These are phyloP conservation scores for Drosophila athabasca DNA, from an alignment of 1,140 invertebrate genomes.

Conservation along the genomic window DNA sequence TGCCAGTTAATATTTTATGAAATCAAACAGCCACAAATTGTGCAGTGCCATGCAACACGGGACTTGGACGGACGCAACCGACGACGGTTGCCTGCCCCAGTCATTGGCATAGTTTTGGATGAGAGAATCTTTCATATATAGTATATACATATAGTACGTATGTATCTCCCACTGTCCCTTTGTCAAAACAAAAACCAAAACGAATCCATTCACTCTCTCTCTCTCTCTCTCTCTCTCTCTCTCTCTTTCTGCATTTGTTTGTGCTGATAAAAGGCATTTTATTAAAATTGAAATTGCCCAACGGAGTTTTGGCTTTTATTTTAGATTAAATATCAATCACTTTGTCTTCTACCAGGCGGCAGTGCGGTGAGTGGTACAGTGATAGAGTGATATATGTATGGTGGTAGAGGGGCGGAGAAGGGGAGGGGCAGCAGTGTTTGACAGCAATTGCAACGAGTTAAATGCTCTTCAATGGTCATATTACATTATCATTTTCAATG, in stretches of 20 bases:
- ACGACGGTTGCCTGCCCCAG: constrained; percentile 8
- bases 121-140: constrained; percentile 27
- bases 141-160: constrained; percentile 14
- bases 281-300: constrained; percentile 66
- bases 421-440: constrained; percentile 20
- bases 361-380: constrained; percentile 29
- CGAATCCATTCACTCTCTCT: constrained; percentile 3
- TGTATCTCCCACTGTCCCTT: background rate
- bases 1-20: constrained; percentile 79
- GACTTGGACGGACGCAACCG: too few relatives aligned
- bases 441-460: constrained; percentile 55
- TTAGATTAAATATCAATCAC: constrained; percentile 68
- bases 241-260: constrained; percentile 2
- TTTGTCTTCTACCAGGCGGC: constrained; percentile 44
- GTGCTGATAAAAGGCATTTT: constrained; percentile 57
- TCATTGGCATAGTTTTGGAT: constrained; percentile 27
- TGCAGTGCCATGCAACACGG: constrained; percentile 57
- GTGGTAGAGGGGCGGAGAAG: too few relatives aligned
- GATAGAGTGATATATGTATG: background rate
- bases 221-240: constrained; percentile 1
- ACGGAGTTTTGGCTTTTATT: constrained; percentile 58
- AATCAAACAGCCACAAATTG: constrained; percentile 79
- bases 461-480: constrained; percentile 42
- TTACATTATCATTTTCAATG: constrained; percentile 34
- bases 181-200: constrained; percentile 8